phyloP scores from a whole-genome alignment of 2,797 vertebrate genomes.

The Alauda arvensis region DNA sequence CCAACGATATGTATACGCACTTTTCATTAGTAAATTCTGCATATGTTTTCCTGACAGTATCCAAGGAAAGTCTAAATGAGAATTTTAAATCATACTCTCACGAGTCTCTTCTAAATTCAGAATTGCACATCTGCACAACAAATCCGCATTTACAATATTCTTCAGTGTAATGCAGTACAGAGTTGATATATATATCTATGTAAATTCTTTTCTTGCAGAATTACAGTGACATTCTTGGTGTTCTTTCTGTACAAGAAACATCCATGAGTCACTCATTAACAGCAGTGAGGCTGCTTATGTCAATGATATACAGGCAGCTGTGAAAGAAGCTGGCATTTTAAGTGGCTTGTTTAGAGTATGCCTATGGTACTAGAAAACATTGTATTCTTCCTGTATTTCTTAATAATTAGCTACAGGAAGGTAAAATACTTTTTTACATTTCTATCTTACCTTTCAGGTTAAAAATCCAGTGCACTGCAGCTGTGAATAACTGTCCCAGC shows the following conservation, averaged over 20 bases:
- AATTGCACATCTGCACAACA: neutral
- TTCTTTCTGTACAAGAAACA: neutral
- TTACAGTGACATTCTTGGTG: neutral
- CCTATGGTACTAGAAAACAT: neutral
- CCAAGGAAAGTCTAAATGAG: neutral
- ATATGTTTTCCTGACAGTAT: neutral
- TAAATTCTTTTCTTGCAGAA: neutral
- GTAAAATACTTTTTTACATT: neutral
- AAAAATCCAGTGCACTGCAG: neutral
- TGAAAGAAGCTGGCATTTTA: neutral
- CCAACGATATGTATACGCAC: neutral
- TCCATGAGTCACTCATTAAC: slow-evolving; percentile 45
- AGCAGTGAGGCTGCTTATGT: neutral
- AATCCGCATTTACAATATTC: neutral
- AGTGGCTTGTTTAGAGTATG: neutral
- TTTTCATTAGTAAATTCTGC: neutral
- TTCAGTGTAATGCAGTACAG: neutral
- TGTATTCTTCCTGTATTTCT: neutral
- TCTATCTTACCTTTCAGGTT: neutral
- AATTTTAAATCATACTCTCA: neutral
- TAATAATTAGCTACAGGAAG: neutral
- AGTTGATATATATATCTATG: neutral
- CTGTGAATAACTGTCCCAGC: neutral
- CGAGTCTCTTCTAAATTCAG: neutral
- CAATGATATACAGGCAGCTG: slow-evolving; percentile 1